These are phyloP conservation scores for Drosophila baimaii DNA, from an alignment of 1,140 invertebrate genomes.

Conservation along the genomic window DNA sequence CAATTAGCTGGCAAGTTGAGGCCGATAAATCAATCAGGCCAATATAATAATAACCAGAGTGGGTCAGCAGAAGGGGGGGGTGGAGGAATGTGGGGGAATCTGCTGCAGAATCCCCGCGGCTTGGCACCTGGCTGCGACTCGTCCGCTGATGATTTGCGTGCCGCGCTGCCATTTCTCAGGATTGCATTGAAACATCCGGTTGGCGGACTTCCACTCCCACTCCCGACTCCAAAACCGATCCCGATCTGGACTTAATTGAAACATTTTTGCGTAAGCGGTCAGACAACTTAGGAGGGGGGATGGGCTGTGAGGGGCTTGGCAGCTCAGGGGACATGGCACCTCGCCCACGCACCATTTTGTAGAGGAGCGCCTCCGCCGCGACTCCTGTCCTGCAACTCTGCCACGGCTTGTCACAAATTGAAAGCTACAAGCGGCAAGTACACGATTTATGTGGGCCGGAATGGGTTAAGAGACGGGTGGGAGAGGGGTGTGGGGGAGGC, in stretches of 20 bases:
- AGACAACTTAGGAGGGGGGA: constrained; percentile 24
- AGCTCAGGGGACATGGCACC: constrained; percentile 36
- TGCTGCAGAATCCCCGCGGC: constrained; percentile 47
- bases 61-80: not conserved
- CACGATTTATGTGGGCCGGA: constrained; percentile 80
- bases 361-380: constrained; percentile 38
- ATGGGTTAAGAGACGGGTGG: constrained; percentile 8
- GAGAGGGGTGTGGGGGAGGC: constrained; percentile 5
- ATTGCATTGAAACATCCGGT: constrained; percentile 68
- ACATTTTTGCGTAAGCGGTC: constrained; percentile 80
- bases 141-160: constrained; percentile 75
- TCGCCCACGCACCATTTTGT: constrained; percentile 75
- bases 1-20: constrained; percentile 63
- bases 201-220: constrained; percentile 22
- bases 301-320: not conserved
- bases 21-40: constrained; percentile 76
- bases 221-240: not conserved
- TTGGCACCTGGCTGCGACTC: constrained; percentile 64
- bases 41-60: constrained; percentile 48
- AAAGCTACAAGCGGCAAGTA: constrained; percentile 82
- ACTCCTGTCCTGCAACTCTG: constrained; percentile 52
- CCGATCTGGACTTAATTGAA: constrained; percentile 66
- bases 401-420: constrained; percentile 75
- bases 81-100: constrained; percentile 18
- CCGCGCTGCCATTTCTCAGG: constrained; percentile 74